Percentiles rank a stretch among this genome's conserved stretches.
These are phyloP conservation scores for Hyles lineata DNA, from an alignment of 2,888 invertebrate genomes.

Conservation along the genomic window DNA sequence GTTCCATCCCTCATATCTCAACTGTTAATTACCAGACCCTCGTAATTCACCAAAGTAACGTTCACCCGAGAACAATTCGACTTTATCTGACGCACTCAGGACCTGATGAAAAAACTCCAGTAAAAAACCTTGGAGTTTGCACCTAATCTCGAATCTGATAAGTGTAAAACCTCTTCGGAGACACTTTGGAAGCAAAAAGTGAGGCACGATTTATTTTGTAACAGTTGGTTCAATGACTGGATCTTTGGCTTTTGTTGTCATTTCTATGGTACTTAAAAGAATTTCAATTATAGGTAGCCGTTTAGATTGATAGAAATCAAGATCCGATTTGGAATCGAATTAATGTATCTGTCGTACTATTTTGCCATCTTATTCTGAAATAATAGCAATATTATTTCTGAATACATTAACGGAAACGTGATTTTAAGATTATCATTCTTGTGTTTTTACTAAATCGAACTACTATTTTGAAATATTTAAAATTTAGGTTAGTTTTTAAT, in stretches of 20 bases:
- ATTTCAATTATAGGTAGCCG: neutral
- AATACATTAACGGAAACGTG: no score
- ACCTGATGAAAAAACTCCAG: constrained; percentile 51
- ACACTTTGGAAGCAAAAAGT: constrained; percentile 39
- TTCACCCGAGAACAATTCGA: constrained; percentile 46
- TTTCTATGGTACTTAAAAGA: neutral
- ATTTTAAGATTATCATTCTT: no score
- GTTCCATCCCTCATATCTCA: constrained; percentile 44
- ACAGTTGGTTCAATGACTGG: constrained; percentile 29
- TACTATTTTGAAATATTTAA: no score
- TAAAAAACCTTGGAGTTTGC: constrained; percentile 63
- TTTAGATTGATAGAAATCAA: neutral
- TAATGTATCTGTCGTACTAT: no score
- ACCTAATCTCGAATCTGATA: constrained; percentile 76
- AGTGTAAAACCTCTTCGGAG: constrained; percentile 55
- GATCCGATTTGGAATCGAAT: neutral
- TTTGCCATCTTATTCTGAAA: no score
- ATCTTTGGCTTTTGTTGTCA: constrained; percentile 11
- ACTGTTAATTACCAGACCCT: constrained; percentile 46
- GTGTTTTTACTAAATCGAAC: no score
- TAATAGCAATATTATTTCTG: no score
- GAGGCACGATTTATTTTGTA: constrained; percentile 40
- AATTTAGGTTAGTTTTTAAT: no score
- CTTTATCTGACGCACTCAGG: constrained; percentile 53
- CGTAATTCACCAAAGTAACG: constrained; percentile 47